Evolutionary conservation across 2,888 invertebrate genomes (phyloP).

Genomic region (Onchidella celtica): DNA sequence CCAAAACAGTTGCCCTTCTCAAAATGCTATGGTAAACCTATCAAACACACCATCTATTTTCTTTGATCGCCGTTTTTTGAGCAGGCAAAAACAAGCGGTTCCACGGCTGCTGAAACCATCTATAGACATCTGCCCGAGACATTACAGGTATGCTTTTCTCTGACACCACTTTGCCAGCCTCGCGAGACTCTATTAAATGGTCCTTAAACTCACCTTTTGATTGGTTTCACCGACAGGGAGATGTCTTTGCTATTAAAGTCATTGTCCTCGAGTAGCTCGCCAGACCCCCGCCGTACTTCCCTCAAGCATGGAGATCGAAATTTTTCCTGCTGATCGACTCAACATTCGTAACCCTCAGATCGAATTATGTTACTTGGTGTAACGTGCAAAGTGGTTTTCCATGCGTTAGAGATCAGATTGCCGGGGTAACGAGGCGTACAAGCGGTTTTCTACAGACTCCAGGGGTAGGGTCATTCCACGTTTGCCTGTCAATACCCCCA

Average conservation of each 20-base stretch:
- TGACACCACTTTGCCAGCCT: background rate
- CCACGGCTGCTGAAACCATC: background rate
- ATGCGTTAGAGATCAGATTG: background rate
- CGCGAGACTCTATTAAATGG: constrained; percentile 19
- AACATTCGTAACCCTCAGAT: background rate
- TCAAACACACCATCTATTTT: constrained; percentile 25
- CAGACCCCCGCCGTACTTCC: background rate
- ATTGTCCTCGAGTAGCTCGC: background rate
- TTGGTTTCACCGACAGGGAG: background rate
- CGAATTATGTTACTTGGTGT: background rate
- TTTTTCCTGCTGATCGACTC: background rate
- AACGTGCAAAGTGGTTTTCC: too few relatives aligned
- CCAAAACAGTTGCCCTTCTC: background rate
- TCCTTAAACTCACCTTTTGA: background rate
- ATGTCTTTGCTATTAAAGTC: constrained; percentile 3
- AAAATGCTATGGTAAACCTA: background rate
- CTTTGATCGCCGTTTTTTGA: constrained; percentile 33
- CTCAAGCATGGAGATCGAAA: background rate
- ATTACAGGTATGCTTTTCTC: constrained; percentile 36
- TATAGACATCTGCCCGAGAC: background rate
- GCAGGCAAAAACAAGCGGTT: constrained; percentile 17
- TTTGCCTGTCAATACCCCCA: too few relatives aligned
- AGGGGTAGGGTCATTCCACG: too few relatives aligned
- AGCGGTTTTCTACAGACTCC: too few relatives aligned
- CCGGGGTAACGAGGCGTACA: too few relatives aligned